Percentiles rank a stretch among this genome's conserved stretches.
phyloP scores from a whole-genome alignment of 1,140 invertebrate species.

The Brachionus sp. region DNA sequence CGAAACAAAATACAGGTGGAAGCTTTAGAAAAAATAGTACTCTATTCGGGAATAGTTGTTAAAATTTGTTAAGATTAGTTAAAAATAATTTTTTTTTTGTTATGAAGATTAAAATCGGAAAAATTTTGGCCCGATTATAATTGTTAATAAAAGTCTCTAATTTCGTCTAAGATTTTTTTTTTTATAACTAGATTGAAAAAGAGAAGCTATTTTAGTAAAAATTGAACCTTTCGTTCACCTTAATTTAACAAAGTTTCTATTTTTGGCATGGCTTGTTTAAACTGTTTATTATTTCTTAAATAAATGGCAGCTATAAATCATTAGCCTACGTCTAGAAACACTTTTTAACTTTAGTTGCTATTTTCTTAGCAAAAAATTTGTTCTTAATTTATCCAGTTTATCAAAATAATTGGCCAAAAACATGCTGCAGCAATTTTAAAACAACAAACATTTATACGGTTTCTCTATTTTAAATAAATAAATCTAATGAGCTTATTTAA shows the following conservation, averaged over 20 bases:
- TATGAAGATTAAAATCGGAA: background rate
- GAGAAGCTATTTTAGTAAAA: background rate
- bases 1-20: slow-evolving; percentile 1
- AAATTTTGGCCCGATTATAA: background rate
- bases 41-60: background rate
- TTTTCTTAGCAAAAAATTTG: background rate
- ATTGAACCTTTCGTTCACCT: background rate
- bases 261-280: background rate
- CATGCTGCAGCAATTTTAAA: background rate
- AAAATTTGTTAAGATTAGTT: background rate
- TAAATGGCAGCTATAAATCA: background rate
- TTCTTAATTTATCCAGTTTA: background rate
- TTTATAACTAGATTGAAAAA: background rate
- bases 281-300: background rate
- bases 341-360: background rate
- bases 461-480: background rate
- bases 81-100: background rate
- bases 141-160: background rate
- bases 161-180: background rate
- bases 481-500: background rate
- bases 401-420: background rate
- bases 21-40: background rate
- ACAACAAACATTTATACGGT: background rate
- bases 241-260: background rate
- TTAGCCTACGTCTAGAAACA: background rate